A percentile compares a stretch with the other conserved stretches of the same genome.
phyloP scores from a whole-genome alignment of 1,140 invertebrate species.

The Leptinotarsa undecemlineata region DNA sequence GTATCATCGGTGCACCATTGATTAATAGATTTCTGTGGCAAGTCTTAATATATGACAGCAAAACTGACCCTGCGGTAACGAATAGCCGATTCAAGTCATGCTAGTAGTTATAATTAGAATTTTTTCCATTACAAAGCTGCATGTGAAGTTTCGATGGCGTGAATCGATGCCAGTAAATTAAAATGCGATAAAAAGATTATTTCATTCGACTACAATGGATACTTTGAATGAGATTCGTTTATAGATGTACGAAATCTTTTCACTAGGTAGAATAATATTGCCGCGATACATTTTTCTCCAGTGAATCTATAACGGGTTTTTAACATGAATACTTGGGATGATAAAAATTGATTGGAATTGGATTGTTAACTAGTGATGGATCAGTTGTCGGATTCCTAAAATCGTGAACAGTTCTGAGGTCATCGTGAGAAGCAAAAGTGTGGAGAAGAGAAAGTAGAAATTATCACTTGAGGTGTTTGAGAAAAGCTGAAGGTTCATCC shows the following conservation, averaged over 20 bases:
- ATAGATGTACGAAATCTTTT: conserved; percentile 3
- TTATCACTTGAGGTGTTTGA: too few relatives aligned
- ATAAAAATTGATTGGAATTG: not conserved
- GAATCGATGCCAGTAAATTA: conserved; percentile 5
- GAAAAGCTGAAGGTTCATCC: too few relatives aligned
- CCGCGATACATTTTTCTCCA: too few relatives aligned
- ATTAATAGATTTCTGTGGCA: conserved; percentile 5
- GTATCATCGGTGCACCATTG: not conserved
- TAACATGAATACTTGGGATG: not conserved
- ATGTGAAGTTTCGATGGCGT: conserved; percentile 2
- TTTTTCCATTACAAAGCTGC: conserved; percentile 3
- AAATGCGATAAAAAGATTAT: conserved; percentile 4
- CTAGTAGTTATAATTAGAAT: conserved; percentile 4
- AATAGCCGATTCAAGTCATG: conserved; percentile 2
- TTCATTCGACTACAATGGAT: not conserved
- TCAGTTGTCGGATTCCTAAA: too few relatives aligned
- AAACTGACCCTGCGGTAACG: not conserved
- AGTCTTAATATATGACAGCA: conserved; percentile 1
- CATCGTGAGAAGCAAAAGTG: too few relatives aligned
- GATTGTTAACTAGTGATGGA: not conserved
- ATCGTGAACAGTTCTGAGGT: too few relatives aligned
- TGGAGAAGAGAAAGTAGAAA: too few relatives aligned
- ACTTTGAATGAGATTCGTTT: conserved; percentile 1
- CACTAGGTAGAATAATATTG: too few relatives aligned
- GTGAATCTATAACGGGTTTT: too few relatives aligned